These are phyloP conservation scores for Sarcophilus harrisii DNA, from an alignment of 2,797 vertebrate species.

Conservation along the genomic window DNA sequence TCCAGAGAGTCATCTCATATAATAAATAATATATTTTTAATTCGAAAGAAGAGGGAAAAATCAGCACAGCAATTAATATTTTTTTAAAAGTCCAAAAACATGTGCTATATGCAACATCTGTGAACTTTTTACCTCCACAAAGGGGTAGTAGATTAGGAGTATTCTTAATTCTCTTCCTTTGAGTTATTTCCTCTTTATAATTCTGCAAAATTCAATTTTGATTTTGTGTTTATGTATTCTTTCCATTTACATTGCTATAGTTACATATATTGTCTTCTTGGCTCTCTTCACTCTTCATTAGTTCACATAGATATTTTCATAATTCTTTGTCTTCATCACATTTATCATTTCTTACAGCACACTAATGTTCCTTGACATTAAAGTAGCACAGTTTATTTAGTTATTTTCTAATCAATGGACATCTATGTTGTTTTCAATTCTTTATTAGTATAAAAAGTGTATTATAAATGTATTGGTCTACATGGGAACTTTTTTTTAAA, in stretches of 20 bases:
- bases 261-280: neutral
- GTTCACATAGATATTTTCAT: neutral
- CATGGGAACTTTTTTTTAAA: neutral
- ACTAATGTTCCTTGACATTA: neutral
- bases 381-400: neutral
- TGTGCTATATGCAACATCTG: neutral
- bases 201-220: neutral
- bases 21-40: neutral
- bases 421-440: neutral
- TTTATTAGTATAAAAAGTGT: neutral
- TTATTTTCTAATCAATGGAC: neutral
- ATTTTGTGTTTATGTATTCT: neutral
- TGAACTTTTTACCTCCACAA: neutral
- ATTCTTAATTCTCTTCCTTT: neutral
- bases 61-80: neutral
- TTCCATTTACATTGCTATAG: neutral
- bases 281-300: neutral
- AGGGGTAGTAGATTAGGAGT: neutral
- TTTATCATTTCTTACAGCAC: neutral
- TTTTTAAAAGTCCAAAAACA: neutral
- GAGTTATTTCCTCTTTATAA: neutral
- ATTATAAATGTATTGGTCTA: neutral
- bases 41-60: neutral
- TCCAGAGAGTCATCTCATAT: neutral
- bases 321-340: neutral